These are phyloP conservation scores for Helicoverpa assulta DNA, from an alignment of 2,888 invertebrate genomes.

Conservation along the genomic window DNA sequence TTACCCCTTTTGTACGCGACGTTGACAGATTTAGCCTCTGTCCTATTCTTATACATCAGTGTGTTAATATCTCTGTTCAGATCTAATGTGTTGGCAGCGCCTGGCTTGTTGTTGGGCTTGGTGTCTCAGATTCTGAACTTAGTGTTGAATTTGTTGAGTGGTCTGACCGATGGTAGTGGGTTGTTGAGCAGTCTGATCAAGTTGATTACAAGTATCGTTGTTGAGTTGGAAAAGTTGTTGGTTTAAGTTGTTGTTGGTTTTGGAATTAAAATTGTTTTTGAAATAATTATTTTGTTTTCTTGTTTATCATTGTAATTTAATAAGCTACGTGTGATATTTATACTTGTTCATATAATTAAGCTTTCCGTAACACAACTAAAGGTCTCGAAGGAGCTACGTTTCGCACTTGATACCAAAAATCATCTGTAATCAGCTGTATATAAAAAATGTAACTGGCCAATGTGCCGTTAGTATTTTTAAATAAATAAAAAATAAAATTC, in stretches of 20 bases:
- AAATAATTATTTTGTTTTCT: neutral
- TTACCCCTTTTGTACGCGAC: conserved; percentile 83
- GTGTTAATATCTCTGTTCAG: conserved; percentile 84
- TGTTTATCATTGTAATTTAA: neutral
- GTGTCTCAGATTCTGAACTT: conserved; percentile 80
- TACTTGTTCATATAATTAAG: too few species aligned
- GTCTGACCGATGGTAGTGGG: conserved; percentile 80
- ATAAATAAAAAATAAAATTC: too few species aligned
- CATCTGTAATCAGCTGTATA: too few species aligned
- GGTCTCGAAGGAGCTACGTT: too few species aligned
- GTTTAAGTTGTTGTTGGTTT: conserved; percentile 38
- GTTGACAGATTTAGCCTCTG: conserved; percentile 84
- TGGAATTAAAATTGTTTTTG: conserved; percentile 35
- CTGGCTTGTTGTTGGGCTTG: conserved; percentile 77
- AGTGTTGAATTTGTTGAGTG: conserved; percentile 80
- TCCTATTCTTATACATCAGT: conserved; percentile 84
- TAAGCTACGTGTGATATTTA: too few species aligned
- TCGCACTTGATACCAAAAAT: too few species aligned
- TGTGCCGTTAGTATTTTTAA: too few species aligned
- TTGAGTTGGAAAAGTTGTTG: conserved; percentile 82
- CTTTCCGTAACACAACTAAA: too few species aligned
- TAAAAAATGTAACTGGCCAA: too few species aligned
- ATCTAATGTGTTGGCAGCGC: conserved; percentile 83
- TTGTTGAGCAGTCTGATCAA: conserved; percentile 80
- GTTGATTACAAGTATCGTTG: conserved; percentile 79